phyloP scores from a whole-genome alignment of 30 jellyfish, hydroid and myxozoan species.

The Cassiopea andromeda region DNA sequence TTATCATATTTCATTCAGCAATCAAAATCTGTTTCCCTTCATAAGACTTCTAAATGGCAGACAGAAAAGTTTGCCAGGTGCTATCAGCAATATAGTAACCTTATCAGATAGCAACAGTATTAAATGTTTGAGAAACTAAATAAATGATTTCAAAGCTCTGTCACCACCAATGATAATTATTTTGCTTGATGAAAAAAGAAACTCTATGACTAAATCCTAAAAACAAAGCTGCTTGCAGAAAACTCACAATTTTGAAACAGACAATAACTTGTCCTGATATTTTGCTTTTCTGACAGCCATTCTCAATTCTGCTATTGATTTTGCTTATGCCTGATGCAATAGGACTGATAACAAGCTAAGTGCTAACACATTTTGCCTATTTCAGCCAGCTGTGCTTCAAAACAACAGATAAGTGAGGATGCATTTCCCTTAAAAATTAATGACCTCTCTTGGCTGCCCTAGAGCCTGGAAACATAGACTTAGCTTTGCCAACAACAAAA shows the following conservation, averaged over 20 bases:
- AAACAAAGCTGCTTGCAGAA: neutral
- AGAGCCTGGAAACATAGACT: neutral
- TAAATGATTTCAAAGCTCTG: no score
- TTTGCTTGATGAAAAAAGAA: no score
- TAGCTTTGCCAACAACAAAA: neutral
- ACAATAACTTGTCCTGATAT: slow-evolving; percentile 44
- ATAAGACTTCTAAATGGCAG: no score
- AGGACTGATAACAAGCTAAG: neutral
- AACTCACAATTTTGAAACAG: slow-evolving; percentile 58
- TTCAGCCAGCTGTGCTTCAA: slow-evolving; percentile 10
- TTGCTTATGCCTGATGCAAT: neutral
- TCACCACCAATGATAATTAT: no score
- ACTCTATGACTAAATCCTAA: no score
- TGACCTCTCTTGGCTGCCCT: neutral
- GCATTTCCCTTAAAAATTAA: neutral
- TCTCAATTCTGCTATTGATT: neutral
- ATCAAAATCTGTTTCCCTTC: no score
- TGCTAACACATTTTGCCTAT: neutral
- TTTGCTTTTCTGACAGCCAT: slow-evolving; percentile 30
- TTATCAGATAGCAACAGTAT: no score
- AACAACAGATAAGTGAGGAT: neutral
- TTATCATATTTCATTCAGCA: no score
- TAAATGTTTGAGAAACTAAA: no score
- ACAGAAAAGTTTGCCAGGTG: no score
- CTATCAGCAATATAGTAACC: no score